These are phyloP conservation scores for Epicampocera succincta DNA, from an alignment of 2,888 invertebrate genomes.

Conservation along the genomic window DNA sequence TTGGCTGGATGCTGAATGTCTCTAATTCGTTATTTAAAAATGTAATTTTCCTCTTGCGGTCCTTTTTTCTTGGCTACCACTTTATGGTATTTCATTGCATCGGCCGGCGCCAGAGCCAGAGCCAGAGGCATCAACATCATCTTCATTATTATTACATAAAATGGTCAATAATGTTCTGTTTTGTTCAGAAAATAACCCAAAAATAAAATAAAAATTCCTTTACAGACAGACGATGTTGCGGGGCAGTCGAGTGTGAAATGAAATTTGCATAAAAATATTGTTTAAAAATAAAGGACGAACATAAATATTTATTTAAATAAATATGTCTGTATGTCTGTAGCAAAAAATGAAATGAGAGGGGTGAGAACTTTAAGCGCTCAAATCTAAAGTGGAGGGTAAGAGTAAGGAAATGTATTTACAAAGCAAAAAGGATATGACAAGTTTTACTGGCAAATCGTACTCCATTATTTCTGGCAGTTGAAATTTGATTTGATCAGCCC, in stretches of 20 bases:
- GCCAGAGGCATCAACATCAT: constrained; percentile 34
- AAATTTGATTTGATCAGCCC: constrained; percentile 14
- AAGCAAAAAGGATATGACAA: too few species aligned
- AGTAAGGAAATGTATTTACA: too few species aligned
- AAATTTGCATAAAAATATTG: constrained; percentile 56
- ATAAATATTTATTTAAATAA: constrained; percentile 14
- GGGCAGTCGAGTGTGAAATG: constrained; percentile 58
- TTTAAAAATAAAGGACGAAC: neutral
- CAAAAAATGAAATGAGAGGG: too few species aligned
- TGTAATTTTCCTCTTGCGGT: neutral
- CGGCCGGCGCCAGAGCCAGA: neutral
- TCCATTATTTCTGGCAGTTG: constrained; percentile 13
- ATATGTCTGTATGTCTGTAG: too few species aligned
- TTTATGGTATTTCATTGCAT: constrained; percentile 9
- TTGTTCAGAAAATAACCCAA: neutral
- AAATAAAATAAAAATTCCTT: constrained; percentile 27
- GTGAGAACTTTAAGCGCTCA: too few species aligned
- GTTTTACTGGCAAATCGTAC: too few species aligned
- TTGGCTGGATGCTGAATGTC: neutral
- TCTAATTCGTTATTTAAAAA: neutral
- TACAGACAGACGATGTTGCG: constrained; percentile 31
- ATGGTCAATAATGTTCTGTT: constrained; percentile 58
- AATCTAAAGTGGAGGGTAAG: too few species aligned
- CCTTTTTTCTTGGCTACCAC: constrained; percentile 26
- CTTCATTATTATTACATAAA: constrained; percentile 52